A percentile compares a stretch with the other conserved stretches of the same genome.
Conservation (phyloP, 2,113 vertebrate genomes). For the Shinisaurus crocodilurus region DNA sequence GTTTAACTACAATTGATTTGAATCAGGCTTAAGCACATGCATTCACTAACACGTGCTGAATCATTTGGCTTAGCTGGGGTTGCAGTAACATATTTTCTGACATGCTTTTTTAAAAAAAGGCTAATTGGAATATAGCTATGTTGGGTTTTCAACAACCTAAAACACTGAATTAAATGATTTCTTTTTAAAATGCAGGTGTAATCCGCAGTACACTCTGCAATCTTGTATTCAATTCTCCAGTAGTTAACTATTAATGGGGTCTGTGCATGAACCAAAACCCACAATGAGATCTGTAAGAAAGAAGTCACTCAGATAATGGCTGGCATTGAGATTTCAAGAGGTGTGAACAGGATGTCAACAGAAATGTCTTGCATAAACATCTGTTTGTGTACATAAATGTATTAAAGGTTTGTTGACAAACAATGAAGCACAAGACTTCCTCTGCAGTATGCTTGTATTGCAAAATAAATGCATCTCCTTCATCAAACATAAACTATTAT, state of each 20-base stretch:
- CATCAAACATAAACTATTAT: constrained; percentile 67
- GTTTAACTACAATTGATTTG: neutral
- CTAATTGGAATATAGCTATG: neutral
- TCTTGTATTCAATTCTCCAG: constrained; percentile 3
- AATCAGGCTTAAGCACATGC: neutral
- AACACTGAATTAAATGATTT: neutral
- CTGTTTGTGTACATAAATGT: neutral
- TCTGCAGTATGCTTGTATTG: constrained; percentile 38
- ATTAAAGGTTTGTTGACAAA: constrained; percentile 29
- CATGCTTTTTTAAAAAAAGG: neutral
- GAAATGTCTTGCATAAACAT: constrained; percentile 26
- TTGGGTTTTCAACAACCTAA: neutral
- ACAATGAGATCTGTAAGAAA: neutral
- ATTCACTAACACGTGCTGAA: constrained; percentile 30
- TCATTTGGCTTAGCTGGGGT: neutral
- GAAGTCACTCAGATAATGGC: neutral
- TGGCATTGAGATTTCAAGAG: neutral
- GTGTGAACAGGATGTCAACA: neutral
- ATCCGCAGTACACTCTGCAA: neutral
- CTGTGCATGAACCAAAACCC: neutral
- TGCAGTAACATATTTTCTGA: neutral
- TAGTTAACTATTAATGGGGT: constrained; percentile 5
- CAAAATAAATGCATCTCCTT: constrained; percentile 66
- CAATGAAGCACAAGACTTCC: constrained; percentile 38
- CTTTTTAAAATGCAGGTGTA: neutral